phyloP scores from a whole-genome alignment of 2,797 vertebrate species.

The Pygocentrus nattereri region DNA sequence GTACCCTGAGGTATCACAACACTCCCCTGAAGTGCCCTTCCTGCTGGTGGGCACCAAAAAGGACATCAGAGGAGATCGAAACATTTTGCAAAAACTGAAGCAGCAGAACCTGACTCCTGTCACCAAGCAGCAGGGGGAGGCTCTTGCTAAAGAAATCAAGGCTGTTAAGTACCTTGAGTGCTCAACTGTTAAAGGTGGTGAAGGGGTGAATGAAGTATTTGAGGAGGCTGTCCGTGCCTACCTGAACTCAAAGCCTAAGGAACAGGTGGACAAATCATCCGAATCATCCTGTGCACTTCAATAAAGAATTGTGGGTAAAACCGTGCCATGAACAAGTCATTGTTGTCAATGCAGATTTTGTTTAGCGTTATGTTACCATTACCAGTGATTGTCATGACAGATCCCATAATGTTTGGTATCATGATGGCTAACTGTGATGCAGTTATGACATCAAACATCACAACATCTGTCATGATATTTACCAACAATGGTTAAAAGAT shows the following conservation, averaged over 20 bases:
- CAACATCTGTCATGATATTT: too few relatives aligned
- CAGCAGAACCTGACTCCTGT: slow-evolving; percentile 82
- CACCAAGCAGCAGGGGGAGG: slow-evolving; percentile 82
- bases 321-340: background rate
- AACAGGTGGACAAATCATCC: too few relatives aligned
- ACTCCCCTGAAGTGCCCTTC: slow-evolving; percentile 85
- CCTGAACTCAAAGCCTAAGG: slow-evolving; percentile 77
- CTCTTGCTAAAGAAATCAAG: slow-evolving; percentile 82
- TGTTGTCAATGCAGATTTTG: too few relatives aligned
- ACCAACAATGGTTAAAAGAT: too few relatives aligned
- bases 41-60: slow-evolving; percentile 89
- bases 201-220: slow-evolving; percentile 87
- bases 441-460: too few relatives aligned
- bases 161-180: slow-evolving; percentile 88
- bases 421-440: too few relatives aligned
- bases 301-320: slow-evolving; percentile 64
- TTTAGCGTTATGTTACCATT: too few relatives aligned
- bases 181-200: slow-evolving; percentile 85
- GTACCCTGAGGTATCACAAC: slow-evolving; percentile 85
- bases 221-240: slow-evolving; percentile 81
- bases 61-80: slow-evolving; percentile 82
- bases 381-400: too few relatives aligned
- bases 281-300: slow-evolving; percentile 82
- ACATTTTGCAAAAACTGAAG: slow-evolving; percentile 82
- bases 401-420: too few relatives aligned